Base-by-base conservation (phyloP, 2,888 invertebrate species). In the Ophion ellenae region DNA sequence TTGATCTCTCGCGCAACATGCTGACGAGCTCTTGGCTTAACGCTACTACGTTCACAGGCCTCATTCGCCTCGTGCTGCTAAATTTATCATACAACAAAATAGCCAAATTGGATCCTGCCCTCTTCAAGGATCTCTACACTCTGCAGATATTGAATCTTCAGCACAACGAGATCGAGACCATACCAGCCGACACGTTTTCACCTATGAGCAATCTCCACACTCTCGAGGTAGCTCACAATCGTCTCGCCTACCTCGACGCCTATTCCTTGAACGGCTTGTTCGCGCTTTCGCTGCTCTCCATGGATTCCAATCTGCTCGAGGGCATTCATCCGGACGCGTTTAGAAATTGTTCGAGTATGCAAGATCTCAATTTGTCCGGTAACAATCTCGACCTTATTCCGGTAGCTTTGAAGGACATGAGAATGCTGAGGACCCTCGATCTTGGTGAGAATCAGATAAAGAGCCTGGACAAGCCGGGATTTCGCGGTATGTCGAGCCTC, bases 121-220 rank as follows among this genome's bases (percentile, higher is more conserved):
- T 98, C 90, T 98, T 98, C 94, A 96, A 97, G 91, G 98, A 98
- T 93, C 95, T 98, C 81, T 98, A 98, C 92, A 98, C 97, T 0
- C 95, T 98, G 87, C 98, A 98, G 94, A 98, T 98, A 90, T 95
- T 98, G 78, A 98, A 98, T 93, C 95, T 98, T 86, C 97, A 97
- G 90, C 96, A 97, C 94, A 98, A 98, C 94, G 96, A 96, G 93
- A 95, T 98, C 87, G 97, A 97, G 92, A 97, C 96, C 81, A 97
- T 98, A 89, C 97, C 97, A 9, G 97, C 98, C 9, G 97, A 98
- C 91, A 97, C 98, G 1, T 98, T 98, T 94, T 96, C 98, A 61
- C 97, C 98, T 5, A 97, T 98, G 97, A 98, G 97, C 93, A 98
- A 98, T 94, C 95, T 98, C 86, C 98, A 98, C 94, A 98, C 98